Conservation (phyloP, 2,797 vertebrate genomes). For the Galaxias olidus region DNA sequence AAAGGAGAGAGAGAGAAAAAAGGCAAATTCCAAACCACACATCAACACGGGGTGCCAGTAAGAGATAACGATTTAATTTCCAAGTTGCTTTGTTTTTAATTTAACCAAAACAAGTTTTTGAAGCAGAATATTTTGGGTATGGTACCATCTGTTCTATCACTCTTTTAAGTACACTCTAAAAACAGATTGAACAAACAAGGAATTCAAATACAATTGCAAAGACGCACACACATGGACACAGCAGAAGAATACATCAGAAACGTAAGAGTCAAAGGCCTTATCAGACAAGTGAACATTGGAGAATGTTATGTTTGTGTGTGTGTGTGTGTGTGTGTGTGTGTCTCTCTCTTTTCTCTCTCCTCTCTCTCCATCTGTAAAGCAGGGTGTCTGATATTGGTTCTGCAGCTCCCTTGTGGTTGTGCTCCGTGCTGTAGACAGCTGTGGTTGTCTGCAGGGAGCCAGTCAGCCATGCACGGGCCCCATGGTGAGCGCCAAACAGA, state of each 20-base stretch:
- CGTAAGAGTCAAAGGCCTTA: background rate
- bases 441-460: conserved; percentile 4
- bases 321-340: background rate
- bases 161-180: conserved; percentile 3
- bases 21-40: too few relatives aligned
- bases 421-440: background rate
- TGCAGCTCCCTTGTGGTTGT: background rate
- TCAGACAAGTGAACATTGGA: background rate
- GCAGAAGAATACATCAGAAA: background rate
- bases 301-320: background rate
- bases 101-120: conserved; percentile 4
- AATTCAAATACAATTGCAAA: background rate
- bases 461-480: background rate
- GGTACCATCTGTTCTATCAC: background rate
- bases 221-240: too few relatives aligned
- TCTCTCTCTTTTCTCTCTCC: background rate
- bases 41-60: too few relatives aligned
- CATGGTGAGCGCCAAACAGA: background rate
- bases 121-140: conserved; percentile 3
- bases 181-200: too few relatives aligned
- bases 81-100: background rate
- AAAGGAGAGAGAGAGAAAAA: background rate
- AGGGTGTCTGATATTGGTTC: background rate
- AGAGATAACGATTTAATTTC: too few relatives aligned
- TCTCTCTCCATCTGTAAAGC: background rate